Conservation (phyloP, 2,888 invertebrate species). For the Ptychoptera albimana region DNA sequence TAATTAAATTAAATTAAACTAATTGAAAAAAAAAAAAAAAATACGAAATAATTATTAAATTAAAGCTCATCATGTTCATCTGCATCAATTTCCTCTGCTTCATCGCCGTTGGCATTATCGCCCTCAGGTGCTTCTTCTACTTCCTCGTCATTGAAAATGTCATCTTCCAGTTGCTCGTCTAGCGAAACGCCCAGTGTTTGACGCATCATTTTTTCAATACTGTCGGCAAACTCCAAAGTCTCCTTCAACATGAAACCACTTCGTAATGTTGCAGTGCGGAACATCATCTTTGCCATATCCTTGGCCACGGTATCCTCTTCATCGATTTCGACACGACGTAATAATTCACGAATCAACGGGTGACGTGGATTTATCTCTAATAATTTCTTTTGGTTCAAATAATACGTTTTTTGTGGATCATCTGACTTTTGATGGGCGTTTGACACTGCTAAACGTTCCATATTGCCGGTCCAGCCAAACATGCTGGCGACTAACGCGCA, state of each 20-base stretch:
- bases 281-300: conserved; percentile 77
- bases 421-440: conserved; percentile 95
- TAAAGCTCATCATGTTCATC: conserved; percentile 46
- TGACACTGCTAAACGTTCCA: conserved; percentile 89
- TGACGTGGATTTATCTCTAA: conserved; percentile 96
- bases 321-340: conserved; percentile 65
- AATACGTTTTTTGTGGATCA: conserved; percentile 75
- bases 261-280: conserved; percentile 78
- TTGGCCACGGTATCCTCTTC: conserved; percentile 61
- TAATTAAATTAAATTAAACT: no score
- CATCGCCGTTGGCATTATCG: conserved; percentile 32
- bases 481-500: conserved; percentile 91
- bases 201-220: conserved; percentile 82
- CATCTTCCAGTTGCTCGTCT: conserved; percentile 44
- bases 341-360: conserved; percentile 83
- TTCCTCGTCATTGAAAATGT: conserved; percentile 29
- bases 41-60: conserved; percentile 10
- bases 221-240: conserved; percentile 73
- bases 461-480: conserved; percentile 99
- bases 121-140: conserved; percentile 29
- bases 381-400: conserved; percentile 88
- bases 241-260: conserved; percentile 89
- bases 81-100: conserved; percentile 28
- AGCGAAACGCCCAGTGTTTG: conserved; percentile 59
- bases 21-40: no score